Percentiles rank a stretch among this genome's conserved stretches.
phyloP scores from a whole-genome alignment of 1,140 invertebrate genomes.

The Lepidurus packardi region DNA sequence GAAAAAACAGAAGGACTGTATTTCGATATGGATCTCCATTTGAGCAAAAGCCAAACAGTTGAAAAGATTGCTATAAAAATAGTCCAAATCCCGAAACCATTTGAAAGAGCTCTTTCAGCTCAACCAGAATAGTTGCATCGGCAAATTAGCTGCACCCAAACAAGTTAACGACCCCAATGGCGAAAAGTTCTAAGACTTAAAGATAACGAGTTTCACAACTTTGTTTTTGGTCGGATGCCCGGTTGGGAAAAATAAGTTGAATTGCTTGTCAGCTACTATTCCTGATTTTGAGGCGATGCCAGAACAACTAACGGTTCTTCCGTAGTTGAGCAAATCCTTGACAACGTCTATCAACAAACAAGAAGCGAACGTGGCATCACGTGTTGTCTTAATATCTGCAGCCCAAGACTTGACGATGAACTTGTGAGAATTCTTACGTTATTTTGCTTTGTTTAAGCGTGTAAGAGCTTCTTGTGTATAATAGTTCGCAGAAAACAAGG shows the following conservation, averaged over 20 bases:
- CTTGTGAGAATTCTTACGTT: not conserved
- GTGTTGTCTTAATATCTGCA: not conserved
- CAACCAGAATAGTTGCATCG: not conserved
- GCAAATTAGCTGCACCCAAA: not conserved
- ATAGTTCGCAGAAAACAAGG: too few species aligned
- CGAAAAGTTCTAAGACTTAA: not conserved
- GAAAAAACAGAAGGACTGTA: not conserved
- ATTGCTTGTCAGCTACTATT: not conserved
- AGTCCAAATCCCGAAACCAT: too few species aligned
- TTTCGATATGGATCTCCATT: not conserved
- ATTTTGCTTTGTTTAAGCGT: too few species aligned
- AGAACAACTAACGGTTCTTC: not conserved
- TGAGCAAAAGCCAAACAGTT: not conserved
- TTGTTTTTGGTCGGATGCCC: not conserved
- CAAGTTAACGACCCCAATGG: not conserved
- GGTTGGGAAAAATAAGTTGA: not conserved
- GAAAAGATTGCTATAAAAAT: not conserved
- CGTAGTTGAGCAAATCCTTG: not conserved
- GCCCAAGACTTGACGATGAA: not conserved
- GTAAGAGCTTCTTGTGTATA: too few species aligned
- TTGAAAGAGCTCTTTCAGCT: not conserved
- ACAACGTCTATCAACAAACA: not conserved
- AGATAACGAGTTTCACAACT: not conserved
- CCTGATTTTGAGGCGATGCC: not conserved
- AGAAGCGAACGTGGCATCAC: constrained; percentile 6